phyloP scores from a whole-genome alignment of 2,888 invertebrate genomes.

The Oxystoma pomonae region DNA sequence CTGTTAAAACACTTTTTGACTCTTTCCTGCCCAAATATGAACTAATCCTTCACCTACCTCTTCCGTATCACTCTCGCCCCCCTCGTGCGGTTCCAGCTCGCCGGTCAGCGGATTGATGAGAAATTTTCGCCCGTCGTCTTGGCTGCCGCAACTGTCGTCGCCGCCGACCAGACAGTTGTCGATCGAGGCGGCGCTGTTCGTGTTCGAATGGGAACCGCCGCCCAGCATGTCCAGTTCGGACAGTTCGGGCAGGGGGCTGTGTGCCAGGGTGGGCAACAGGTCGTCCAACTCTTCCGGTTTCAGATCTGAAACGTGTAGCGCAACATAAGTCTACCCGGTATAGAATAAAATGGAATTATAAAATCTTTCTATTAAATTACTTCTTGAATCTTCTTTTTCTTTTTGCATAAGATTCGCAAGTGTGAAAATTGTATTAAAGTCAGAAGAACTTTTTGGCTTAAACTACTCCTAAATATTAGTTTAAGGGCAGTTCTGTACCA shows the following conservation, averaged over 20 bases:
- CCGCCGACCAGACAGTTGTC: slow-evolving; percentile 3
- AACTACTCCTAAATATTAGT: too few relatives aligned
- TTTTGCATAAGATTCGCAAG: too few relatives aligned
- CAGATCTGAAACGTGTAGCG: slow-evolving; percentile 40
- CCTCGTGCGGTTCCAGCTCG: slow-evolving; percentile 75
- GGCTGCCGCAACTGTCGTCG: background rate
- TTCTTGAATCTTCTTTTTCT: too few relatives aligned
- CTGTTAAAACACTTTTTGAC: slow-evolving; percentile 44
- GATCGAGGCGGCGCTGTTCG: slow-evolving; percentile 30
- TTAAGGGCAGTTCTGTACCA: too few relatives aligned
- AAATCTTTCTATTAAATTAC: too few relatives aligned
- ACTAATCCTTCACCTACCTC: too few relatives aligned
- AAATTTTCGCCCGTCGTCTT: slow-evolving; percentile 70
- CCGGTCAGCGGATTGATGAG: slow-evolving; percentile 88
- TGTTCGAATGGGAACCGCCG: background rate
- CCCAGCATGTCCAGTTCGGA: slow-evolving; percentile 47
- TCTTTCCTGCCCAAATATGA: slow-evolving; percentile 35
- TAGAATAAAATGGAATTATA: too few relatives aligned
- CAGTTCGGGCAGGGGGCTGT: slow-evolving; percentile 50
- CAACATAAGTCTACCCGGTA: too few relatives aligned
- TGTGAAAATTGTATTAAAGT: too few relatives aligned
- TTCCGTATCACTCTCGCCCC: slow-evolving; percentile 56
- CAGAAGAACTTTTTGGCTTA: too few relatives aligned
- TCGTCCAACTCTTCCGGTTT: slow-evolving; percentile 59
- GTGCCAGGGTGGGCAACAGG: slow-evolving; percentile 57